Evolutionary conservation across 2,797 vertebrate species (phyloP).

Genomic region (Smutsia gigantea): DNA sequence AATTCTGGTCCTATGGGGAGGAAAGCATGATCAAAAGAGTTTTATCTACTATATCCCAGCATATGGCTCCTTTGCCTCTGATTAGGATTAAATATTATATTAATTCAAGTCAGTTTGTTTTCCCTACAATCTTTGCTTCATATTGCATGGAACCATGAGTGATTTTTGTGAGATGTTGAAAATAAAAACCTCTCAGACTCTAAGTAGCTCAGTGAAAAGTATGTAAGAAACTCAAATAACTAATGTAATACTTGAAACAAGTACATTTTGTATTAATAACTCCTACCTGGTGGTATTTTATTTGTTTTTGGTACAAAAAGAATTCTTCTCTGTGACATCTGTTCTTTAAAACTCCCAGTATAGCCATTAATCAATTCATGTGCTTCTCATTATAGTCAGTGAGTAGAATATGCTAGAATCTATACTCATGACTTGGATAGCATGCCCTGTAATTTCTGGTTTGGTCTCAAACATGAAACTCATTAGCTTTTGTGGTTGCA

Average conservation of each 20-base stretch:
- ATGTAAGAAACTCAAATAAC: background rate
- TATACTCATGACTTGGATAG: background rate
- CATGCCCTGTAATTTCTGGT: slow-evolving; percentile 40
- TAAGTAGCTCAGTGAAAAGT: background rate
- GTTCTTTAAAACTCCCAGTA: background rate
- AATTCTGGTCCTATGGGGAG: background rate
- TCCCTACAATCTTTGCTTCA: background rate
- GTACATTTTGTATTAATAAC: background rate
- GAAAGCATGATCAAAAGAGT: background rate
- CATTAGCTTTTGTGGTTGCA: slow-evolving; percentile 64
- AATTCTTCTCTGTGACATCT: background rate
- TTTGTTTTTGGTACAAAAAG: slow-evolving; percentile 30
- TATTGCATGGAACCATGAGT: background rate
- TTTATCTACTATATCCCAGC: background rate
- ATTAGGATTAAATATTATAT: background rate
- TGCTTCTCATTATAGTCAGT: background rate
- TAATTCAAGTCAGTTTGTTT: background rate
- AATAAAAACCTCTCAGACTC: slow-evolving; percentile 7
- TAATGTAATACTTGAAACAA: slow-evolving; percentile 5
- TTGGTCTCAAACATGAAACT: slow-evolving; percentile 68
- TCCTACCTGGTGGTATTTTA: background rate
- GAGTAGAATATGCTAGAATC: background rate
- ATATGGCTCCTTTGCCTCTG: background rate
- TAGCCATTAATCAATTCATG: background rate
- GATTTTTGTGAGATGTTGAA: background rate